Base-by-base conservation (phyloP, 2,113 vertebrate species). In the Leucosticte australis region DNA sequence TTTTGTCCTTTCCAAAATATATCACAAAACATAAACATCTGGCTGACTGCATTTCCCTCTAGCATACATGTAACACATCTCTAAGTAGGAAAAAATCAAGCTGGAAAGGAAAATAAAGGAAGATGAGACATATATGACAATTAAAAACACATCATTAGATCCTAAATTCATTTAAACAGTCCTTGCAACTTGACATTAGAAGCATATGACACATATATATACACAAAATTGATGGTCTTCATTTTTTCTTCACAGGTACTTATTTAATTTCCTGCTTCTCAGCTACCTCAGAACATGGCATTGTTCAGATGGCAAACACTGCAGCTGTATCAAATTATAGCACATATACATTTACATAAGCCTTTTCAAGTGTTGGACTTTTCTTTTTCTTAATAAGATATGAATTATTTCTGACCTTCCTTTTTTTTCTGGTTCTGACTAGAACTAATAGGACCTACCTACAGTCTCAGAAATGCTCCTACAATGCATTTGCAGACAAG, bases 381-480 rank as follows among this genome's bases (percentile, higher is more conserved):
- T 52, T n/a, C 15, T 73, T 87, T 71, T 82, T 75, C 70, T 76
- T 64, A 68, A 4, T 33, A 76, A 68, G 14, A 19, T 27, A 63
- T 21, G 1, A 75, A 60, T 74, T 53, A 52, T 41, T 88, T 69
- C 46, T n/a, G 11, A 86, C 18, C 22, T 50, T 70, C 33, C 59
- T 70, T 64, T 73, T 71, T 47, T 63, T 60, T 35, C 17, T 80
- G 31, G 13, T 85, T 93, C 33, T 10, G 13, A 74, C 10, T 14
- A 37, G 27, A 83, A 78, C n/a, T 47, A 42, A 52, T 47, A 69
- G 55, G n/a, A n/a, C 28, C 57, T 55, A 37, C 8, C 15, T 15
- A 27, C 2, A 2, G 49, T 81, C 49, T 69, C 59, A 68, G 42
- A 87, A 80, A 80, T 0, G 0, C 3, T 31, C 17, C 55, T n/a